phyloP scores from a whole-genome alignment of 2,888 invertebrate genomes.

The Meteorus cinctellus region DNA sequence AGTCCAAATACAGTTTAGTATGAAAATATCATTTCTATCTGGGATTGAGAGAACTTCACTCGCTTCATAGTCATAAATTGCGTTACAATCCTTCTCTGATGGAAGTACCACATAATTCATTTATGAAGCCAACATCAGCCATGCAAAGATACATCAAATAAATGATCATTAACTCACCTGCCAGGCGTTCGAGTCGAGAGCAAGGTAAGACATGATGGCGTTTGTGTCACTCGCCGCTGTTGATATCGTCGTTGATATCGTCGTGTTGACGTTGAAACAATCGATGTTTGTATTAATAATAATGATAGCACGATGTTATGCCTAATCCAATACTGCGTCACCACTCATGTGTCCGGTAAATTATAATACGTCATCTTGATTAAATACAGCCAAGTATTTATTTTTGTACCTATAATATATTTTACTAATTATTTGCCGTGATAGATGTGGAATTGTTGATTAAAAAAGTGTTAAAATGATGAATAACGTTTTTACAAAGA shows the following conservation, averaged over 20 bases:
- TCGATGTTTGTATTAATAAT: constrained; percentile 27
- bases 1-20: no score
- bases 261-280: constrained; percentile 23
- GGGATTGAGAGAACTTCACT: no score
- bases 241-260: constrained; percentile 40
- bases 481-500: constrained; percentile 20
- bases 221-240: constrained; percentile 59
- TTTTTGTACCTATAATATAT: constrained; percentile 36
- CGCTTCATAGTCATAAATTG: no score
- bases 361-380: constrained; percentile 33
- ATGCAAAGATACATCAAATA: constrained; percentile 33
- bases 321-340: constrained; percentile 19
- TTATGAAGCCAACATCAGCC: constrained; percentile 24
- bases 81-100: no score
- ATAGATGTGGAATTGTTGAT: constrained; percentile 19
- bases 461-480: constrained; percentile 37
- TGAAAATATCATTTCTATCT: no score
- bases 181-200: constrained; percentile 74
- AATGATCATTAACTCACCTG: constrained; percentile 68
- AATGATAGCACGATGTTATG: constrained; percentile 22
- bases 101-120: background rate
- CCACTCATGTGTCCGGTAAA: constrained; percentile 50
- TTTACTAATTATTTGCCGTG: constrained; percentile 26
- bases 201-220: constrained; percentile 72
- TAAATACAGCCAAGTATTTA: constrained; percentile 13